Base-by-base conservation (phyloP, 2,113 vertebrate genomes). In the Bucco capensis region DNA sequence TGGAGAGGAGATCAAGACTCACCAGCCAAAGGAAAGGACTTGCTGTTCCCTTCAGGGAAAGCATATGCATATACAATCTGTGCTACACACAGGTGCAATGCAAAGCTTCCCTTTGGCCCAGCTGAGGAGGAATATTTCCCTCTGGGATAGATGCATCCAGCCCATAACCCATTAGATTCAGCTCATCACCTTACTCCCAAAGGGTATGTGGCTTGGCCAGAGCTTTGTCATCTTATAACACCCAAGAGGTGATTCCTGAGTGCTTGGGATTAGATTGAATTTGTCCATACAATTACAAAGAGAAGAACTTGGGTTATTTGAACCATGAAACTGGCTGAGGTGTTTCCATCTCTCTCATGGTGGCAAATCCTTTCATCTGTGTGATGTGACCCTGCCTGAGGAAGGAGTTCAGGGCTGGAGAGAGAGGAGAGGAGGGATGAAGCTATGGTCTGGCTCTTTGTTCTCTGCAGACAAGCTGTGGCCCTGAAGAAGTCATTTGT, bases 1-100 rank as follows among this genome's bases (percentile, higher is more conserved):
- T 73, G 19, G 83, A 87, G 77, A 87, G 56, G 64, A 85, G 84
- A 90, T 92, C 84, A 95, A 96, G 89, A 75, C 58, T 47, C 54
- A 79, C n/a, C 30, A 64, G 86, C 69, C 23, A 12, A n/a, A 35
- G 30, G 71, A 95, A 93, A 70, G 58, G 40, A 47, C 54, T 73
- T 93, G 87, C 56, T 92, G 38, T 79, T 89, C 46, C 91, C 74
- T 87, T 89, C 78, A 89, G 75, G 62, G 85, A 75, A 37, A 35
- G 72, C 46, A 6, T 65, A 16, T 15, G 31, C 54, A 14, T 49
- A 40, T 31, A 61, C 2, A 3, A 72, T 76, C 71, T 83, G 44
- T 35, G 22, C 24, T 81, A 64, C n/a, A 44, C 53, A 53, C 30
- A 90, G 79, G 72, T 86, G 49, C 19, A 73, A 84, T 38, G 31